These are phyloP conservation scores for Ophioninae sp. DNA, from an alignment of 2,888 invertebrate genomes.

Conservation along the genomic window DNA sequence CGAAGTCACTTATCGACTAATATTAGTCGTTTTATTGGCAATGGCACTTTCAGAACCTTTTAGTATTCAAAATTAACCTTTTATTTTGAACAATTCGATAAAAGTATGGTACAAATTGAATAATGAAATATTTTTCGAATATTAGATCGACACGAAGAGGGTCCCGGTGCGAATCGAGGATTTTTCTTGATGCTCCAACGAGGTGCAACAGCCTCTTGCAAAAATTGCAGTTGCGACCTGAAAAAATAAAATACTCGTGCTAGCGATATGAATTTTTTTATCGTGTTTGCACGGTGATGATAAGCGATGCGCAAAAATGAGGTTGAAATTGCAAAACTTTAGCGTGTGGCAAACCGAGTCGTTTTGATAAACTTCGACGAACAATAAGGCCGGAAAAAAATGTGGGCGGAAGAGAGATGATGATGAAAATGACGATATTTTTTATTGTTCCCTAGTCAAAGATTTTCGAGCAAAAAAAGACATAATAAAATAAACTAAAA, in stretches of 20 bases:
- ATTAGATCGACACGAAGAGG: conserved; percentile 16
- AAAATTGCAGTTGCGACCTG: conserved; percentile 78
- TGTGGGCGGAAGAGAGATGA: neutral
- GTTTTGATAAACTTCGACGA: conserved; percentile 59
- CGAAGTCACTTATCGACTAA: neutral
- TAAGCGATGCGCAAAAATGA: conserved; percentile 79
- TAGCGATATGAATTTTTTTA: conserved; percentile 68
- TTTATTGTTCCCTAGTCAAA: no score
- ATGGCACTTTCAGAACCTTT: neutral
- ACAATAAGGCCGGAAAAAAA: conserved; percentile 44
- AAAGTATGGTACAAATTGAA: no score
- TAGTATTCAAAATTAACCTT: neutral
- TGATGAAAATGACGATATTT: no score
- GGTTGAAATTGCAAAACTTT: conserved; percentile 80
- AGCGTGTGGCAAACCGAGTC: conserved; percentile 55
- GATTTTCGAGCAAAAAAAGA: no score
- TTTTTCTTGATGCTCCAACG: conserved; percentile 53
- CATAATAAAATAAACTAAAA: no score
- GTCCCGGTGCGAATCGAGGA: neutral
- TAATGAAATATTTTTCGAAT: no score
- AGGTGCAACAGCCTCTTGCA: conserved; percentile 77
- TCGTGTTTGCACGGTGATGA: conserved; percentile 77
- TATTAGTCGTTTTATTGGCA: neutral
- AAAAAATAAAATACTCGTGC: conserved; percentile 75
- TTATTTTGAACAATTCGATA: neutral